These are phyloP conservation scores for Pristionchus entomophagus DNA, from an alignment of 2,888 invertebrate genomes.

Conservation along the genomic window DNA sequence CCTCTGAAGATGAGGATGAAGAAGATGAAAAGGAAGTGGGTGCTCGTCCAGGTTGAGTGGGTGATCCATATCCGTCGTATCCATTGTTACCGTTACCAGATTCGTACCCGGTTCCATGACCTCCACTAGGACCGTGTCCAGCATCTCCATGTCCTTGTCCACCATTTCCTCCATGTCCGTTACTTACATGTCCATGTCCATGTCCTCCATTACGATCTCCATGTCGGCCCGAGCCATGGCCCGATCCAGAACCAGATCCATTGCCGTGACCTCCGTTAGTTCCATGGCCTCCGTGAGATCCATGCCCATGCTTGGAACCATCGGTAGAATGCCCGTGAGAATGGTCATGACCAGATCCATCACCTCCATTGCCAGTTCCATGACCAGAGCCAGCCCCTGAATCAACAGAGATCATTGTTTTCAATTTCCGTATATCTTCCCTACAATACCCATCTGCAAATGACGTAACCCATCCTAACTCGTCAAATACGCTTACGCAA, in stretches of 20 bases:
- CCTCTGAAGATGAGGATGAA: not conserved
- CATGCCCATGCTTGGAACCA: not conserved
- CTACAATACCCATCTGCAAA: not conserved
- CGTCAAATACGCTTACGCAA: too few species aligned
- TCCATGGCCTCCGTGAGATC: not conserved
- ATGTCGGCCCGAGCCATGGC: not conserved
- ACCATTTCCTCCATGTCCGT: not conserved
- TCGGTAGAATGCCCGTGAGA: not conserved
- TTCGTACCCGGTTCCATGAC: constrained; percentile 30
- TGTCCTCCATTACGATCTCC: not conserved
- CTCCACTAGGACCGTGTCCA: not conserved
- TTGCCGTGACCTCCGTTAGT: not conserved
- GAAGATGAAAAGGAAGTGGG: constrained; percentile 12
- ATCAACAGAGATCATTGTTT: not conserved
- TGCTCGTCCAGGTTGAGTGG: not conserved
- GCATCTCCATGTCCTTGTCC: not conserved
- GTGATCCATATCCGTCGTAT: constrained; percentile 25
- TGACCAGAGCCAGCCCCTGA: not conserved
- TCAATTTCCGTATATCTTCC: not conserved
- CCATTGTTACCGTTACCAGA: not conserved
- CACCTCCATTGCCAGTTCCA: not conserved
- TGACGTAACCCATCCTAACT: not conserved
- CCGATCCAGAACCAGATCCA: not conserved
- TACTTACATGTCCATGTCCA: not conserved
- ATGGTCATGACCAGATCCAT: not conserved